Percentiles rank a stretch among this genome's conserved stretches.
Evolutionary conservation across 1,140 invertebrate genomes (phyloP).

Genomic region (Tyrophagus putrescentiae): DNA sequence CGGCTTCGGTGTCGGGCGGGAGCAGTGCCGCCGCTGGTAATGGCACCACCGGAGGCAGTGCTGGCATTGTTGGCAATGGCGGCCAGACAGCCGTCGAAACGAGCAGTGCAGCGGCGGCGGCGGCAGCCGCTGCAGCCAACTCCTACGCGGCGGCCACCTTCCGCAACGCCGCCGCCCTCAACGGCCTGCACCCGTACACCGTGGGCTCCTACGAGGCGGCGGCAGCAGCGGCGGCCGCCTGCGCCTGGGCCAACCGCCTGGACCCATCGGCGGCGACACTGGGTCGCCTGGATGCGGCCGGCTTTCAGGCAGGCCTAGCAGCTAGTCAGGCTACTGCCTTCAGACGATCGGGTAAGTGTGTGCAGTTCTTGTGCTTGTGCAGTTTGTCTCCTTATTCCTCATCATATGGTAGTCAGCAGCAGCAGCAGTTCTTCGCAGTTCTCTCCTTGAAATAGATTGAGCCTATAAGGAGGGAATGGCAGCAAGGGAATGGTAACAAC

Average conservation of each 20-base stretch:
- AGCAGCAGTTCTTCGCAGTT: background rate
- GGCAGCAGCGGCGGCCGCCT: slow-evolving; percentile 2
- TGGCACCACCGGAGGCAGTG: background rate
- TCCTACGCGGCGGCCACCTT: slow-evolving; percentile 12
- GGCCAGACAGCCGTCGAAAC: background rate
- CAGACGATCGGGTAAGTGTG: slow-evolving; percentile 16
- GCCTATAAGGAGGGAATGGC: background rate
- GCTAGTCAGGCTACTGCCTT: slow-evolving; percentile 16
- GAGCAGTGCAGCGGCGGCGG: background rate
- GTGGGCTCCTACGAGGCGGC: slow-evolving; percentile 3
- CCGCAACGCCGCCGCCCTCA: slow-evolving; percentile 12
- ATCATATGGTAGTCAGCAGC: no score
- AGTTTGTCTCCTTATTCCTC: background rate
- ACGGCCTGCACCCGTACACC: background rate
- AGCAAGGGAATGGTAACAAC: background rate
- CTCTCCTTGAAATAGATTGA: background rate
- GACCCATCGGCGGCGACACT: slow-evolving; percentile 8
- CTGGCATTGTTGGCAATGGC: background rate
- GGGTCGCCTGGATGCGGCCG: slow-evolving; percentile 9
- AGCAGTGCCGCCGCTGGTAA: background rate
- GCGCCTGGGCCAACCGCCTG: slow-evolving; percentile 6
- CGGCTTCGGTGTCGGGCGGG: background rate
- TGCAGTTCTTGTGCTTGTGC: background rate
- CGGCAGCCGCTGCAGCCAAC: background rate
- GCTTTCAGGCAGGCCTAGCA: slow-evolving; percentile 17